Base-by-base conservation (phyloP, 2,888 invertebrate genomes). In the Rotaria macrura region DNA sequence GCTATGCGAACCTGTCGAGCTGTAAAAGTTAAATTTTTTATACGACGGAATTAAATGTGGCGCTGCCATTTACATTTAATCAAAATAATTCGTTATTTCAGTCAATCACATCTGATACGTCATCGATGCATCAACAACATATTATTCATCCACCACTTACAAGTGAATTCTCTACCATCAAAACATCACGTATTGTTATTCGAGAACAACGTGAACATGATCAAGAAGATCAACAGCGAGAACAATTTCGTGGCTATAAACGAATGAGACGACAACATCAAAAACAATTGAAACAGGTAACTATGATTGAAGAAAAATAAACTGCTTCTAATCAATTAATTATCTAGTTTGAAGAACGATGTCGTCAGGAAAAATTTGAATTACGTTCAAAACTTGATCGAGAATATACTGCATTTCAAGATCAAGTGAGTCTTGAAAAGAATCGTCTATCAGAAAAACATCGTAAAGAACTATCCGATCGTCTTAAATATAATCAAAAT, bases 231-330 rank as follows among this genome's bases (percentile, higher is more conserved):
- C 79, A 79, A 79, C 49, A 54, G 34, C 49, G 88, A 87, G 98
- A 99, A 91, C 98, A 99, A 92, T 97, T 97, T 96, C 95, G 96
- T 85, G 97, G 97, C 38, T 97, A 97, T 92, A 98, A 99, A 92
- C 93, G 98, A 88, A 96, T 99, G 95, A 93, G 99, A 87, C 94
- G 97, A 88, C 96, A 96, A 91, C 99, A 99, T 92, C 98, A 98
- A 91, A 95, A 96, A 88, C 96, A 97, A 88, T 92, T 98, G 89
- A 93, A 92, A 87, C 92, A 93, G 90, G 92, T 92, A 88, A 52
- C 14, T 52, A 52, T 17, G 14, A 17, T 7, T 17, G 47, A 47
- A 47, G 47, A 47, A 47, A 47, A 47, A 47, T n/a, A n/a, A 4
- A 4, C 47, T 1, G 5, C 9, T 14, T 47, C 14, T 9, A 9